Conservation (phyloP, 2,888 invertebrate species). For the Morpho deidamia region DNA sequence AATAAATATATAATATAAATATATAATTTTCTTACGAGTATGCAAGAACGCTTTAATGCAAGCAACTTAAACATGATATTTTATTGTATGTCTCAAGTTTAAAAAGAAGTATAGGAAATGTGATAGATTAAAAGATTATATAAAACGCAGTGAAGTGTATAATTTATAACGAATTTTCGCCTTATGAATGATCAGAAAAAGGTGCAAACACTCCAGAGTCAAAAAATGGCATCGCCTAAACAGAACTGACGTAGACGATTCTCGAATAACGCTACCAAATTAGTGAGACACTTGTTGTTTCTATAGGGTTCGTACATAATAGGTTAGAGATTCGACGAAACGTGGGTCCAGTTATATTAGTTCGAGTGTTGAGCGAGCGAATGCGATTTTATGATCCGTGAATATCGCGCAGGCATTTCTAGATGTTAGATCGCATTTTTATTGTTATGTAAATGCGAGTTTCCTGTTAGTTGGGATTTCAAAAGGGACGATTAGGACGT, state of each 20-base stretch:
- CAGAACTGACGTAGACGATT: conserved; percentile 39
- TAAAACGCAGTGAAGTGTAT: conserved; percentile 1
- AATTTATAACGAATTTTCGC: conserved; percentile 6
- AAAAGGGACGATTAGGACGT: conserved; percentile 77
- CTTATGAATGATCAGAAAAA: conserved; percentile 19
- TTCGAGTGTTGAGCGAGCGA: conserved; percentile 55
- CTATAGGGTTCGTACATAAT: conserved; percentile 37
- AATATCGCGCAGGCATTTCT: conserved; percentile 76
- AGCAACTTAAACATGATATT: too few relatives aligned
- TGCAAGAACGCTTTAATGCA: too few relatives aligned
- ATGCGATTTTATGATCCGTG: conserved; percentile 76
- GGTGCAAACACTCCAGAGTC: conserved; percentile 34
- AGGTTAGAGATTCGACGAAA: conserved; percentile 35
- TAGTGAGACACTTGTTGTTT: conserved; percentile 44
- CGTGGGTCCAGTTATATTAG: conserved; percentile 63
- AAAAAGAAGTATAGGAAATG: not conserved
- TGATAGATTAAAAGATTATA: conserved; percentile 5
- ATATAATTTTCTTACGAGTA: too few relatives aligned
- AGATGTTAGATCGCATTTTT: conserved; percentile 77
- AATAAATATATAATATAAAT: too few relatives aligned
- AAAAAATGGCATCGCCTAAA: conserved; percentile 52
- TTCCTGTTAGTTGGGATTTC: conserved; percentile 77
- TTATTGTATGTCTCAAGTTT: too few relatives aligned
- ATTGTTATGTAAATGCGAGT: conserved; percentile 78
- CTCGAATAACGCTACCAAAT: conserved; percentile 48